These are phyloP conservation scores for Macropodus opercularis DNA, from an alignment of 2,797 vertebrate species.

Conservation along the genomic window DNA sequence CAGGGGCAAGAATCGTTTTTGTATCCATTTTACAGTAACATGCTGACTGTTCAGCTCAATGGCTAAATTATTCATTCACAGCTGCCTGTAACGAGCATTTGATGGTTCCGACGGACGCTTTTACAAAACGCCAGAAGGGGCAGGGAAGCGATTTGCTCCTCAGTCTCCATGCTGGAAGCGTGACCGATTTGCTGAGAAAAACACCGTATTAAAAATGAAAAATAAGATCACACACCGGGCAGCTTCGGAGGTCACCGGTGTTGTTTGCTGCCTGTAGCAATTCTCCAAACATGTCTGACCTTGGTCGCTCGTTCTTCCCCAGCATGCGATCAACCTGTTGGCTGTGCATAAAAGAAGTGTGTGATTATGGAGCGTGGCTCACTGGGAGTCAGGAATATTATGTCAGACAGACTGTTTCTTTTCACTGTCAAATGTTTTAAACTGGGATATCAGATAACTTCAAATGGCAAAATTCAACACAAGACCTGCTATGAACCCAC, in stretches of 20 bases:
- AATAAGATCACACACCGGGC: slow-evolving; percentile 85
- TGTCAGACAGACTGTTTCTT: background rate
- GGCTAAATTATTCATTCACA: slow-evolving; percentile 22
- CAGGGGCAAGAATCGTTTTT: slow-evolving; percentile 20
- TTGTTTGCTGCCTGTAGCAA: slow-evolving; percentile 96
- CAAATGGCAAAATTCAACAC: no score
- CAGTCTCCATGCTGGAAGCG: background rate
- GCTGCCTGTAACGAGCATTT: background rate
- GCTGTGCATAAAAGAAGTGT: slow-evolving; percentile 53
- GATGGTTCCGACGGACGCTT: slow-evolving; percentile 16
- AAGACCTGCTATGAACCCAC: no score
- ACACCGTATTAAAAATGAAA: background rate
- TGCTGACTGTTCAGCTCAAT: slow-evolving; percentile 3
- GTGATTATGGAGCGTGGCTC: background rate
- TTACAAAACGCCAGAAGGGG: background rate
- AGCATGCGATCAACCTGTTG: slow-evolving; percentile 82
- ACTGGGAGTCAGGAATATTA: background rate
- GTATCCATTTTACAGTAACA: slow-evolving; percentile 12
- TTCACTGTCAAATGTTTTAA: no score
- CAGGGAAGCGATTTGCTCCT: background rate
- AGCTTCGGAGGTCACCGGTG: slow-evolving; percentile 92
- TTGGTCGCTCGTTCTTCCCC: slow-evolving; percentile 87
- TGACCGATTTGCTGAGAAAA: background rate
- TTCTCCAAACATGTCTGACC: slow-evolving; percentile 94
- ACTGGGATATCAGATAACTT: no score